Percentiles rank a stretch among this genome's conserved stretches.
These are phyloP conservation scores for Camponotus floridanus DNA, from an alignment of 1,140 invertebrate genomes.

Conservation along the genomic window DNA sequence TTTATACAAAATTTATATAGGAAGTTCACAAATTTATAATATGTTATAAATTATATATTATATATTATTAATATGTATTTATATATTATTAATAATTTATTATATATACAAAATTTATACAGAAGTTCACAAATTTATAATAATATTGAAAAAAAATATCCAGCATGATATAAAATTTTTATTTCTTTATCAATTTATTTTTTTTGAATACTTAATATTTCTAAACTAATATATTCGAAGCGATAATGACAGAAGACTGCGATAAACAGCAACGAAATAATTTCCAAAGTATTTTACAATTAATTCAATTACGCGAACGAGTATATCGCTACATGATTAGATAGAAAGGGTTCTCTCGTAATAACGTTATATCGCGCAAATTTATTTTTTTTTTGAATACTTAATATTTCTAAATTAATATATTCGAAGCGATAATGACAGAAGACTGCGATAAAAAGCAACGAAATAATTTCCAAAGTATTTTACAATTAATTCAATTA, in stretches of 20 bases:
- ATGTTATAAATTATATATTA: no score
- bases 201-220: neutral
- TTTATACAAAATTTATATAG: conserved; percentile 12
- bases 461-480: neutral
- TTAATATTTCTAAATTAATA: neutral
- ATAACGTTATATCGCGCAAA: conserved; percentile 33
- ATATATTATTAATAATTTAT: no score
- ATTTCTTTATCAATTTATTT: neutral
- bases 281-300: conserved; percentile 1
- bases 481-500: conserved; percentile 1
- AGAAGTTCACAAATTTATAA: neutral
- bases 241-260: neutral
- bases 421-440: neutral
- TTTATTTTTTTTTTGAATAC: no score
- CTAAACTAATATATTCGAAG: neutral
- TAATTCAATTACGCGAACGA: neutral
- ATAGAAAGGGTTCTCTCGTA: conserved; percentile 35
- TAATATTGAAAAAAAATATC: neutral
- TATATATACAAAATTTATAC: no score
- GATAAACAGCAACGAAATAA: neutral
- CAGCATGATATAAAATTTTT: neutral
- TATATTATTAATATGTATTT: no score
- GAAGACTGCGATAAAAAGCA: neutral
- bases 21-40: neutral
- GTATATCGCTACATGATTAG: neutral